A percentile compares a stretch with the other conserved stretches of the same genome.
Evolutionary conservation across 2,113 vertebrate species (phyloP).

Genomic region (Tringa solitaria): DNA sequence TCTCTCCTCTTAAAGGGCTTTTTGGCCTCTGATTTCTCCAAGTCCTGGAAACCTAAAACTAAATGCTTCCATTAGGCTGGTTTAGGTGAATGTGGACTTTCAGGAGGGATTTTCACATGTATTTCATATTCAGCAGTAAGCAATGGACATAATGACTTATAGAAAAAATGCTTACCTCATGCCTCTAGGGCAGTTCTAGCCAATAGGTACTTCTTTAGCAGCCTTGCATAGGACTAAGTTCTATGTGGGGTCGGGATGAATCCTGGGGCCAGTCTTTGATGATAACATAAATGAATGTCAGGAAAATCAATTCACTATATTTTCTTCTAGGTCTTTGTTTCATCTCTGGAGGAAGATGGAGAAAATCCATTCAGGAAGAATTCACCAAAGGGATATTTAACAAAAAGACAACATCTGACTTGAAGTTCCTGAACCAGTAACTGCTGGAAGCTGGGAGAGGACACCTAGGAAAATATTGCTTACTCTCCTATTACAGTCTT

Average conservation of each 20-base stretch:
- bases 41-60: neutral
- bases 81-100: neutral
- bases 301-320: neutral
- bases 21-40: neutral
- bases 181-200: neutral
- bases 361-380: neutral
- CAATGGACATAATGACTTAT: neutral
- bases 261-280: neutral
- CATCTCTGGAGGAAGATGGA: neutral
- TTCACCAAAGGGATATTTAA: neutral
- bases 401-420: neutral
- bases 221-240: neutral
- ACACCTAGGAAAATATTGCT: neutral
- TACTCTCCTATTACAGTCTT: neutral
- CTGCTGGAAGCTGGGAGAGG: neutral
- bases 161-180: neutral
- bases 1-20: neutral
- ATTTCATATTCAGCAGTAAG: neutral
- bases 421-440: neutral
- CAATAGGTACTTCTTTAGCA: neutral
- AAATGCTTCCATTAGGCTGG: neutral
- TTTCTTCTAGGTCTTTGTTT: neutral
- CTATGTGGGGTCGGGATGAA: neutral
- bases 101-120: accelerated
- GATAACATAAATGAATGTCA: neutral